Percentiles rank a stretch among this genome's conserved stretches.
Evolutionary conservation across 2,888 invertebrate genomes (phyloP).

Genomic region (Zelleria hepariella): DNA sequence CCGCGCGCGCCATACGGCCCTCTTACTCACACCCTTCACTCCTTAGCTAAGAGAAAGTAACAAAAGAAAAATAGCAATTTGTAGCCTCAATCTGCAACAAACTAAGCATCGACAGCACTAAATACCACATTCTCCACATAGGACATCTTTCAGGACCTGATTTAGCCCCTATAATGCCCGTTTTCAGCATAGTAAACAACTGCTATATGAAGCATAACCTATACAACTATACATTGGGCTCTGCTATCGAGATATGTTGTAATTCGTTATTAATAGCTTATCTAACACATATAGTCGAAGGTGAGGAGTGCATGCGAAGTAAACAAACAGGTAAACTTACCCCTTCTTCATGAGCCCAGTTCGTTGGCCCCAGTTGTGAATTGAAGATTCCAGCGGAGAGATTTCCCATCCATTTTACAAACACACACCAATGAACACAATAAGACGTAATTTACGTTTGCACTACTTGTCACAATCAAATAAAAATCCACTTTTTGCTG

Average conservation of each 20-base stretch:
- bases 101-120: conserved; percentile 28
- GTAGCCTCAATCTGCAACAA: conserved; percentile 44
- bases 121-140: conserved; percentile 10
- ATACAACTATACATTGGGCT: conserved; percentile 18
- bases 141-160: neutral
- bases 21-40: conserved; percentile 66
- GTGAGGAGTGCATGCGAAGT: conserved; percentile 21
- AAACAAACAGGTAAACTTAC: conserved; percentile 67
- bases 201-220: conserved; percentile 44
- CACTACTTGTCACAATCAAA: conserved; percentile 69
- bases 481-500: conserved; percentile 69
- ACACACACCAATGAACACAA: conserved; percentile 62
- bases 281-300: conserved; percentile 25
- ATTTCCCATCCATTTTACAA: conserved; percentile 67
- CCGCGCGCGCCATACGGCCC: conserved; percentile 22
- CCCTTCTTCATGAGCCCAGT: conserved; percentile 72
- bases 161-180: neutral
- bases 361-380: conserved; percentile 60
- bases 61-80: conserved; percentile 65
- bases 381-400: conserved; percentile 57
- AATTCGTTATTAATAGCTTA: conserved; percentile 30
- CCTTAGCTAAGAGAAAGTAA: conserved; percentile 67
- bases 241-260: conserved; percentile 27
- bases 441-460: conserved; percentile 54
- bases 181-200: conserved; percentile 34